phyloP scores from a whole-genome alignment of 1,140 invertebrate species.

The Pogonognathellus flavescens region DNA sequence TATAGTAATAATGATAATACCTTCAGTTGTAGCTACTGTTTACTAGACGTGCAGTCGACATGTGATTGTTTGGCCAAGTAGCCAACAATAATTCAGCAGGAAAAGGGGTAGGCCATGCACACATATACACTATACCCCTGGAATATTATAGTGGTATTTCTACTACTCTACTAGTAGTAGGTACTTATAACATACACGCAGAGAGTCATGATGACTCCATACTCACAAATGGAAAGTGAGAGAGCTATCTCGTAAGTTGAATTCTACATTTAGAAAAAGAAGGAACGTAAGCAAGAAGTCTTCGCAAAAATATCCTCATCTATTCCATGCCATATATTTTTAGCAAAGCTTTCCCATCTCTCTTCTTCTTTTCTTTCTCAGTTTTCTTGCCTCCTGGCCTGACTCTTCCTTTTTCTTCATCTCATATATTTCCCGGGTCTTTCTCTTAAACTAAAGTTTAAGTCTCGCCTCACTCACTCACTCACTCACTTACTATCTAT shows the following conservation, averaged over 20 bases:
- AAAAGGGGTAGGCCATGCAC: neutral
- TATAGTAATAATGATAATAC: no score
- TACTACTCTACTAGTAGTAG: no score
- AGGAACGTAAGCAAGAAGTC: neutral
- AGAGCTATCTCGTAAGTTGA: neutral
- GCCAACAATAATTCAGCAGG: conserved; percentile 28
- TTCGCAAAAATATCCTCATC: conserved; percentile 38
- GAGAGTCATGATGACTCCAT: neutral
- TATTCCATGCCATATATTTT: conserved; percentile 39
- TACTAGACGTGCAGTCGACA: no score
- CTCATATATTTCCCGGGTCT: neutral
- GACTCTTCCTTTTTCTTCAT: conserved; percentile 7
- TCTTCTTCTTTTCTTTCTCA: conserved; percentile 13
- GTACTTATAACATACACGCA: neutral
- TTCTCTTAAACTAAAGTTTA: conserved; percentile 33
- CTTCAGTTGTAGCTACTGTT: no score
- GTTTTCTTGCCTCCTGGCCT: neutral
- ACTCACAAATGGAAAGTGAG: neutral
- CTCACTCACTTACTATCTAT: conserved; percentile 3
- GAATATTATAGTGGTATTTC: no score
- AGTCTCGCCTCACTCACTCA: conserved; percentile 34
- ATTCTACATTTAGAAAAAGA: conserved; percentile 21
- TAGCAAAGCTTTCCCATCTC: conserved; percentile 3
- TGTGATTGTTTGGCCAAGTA: neutral
- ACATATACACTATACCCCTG: no score